Conservation (phyloP, 2,113 vertebrate genomes). For the Megaceryle torquata region DNA sequence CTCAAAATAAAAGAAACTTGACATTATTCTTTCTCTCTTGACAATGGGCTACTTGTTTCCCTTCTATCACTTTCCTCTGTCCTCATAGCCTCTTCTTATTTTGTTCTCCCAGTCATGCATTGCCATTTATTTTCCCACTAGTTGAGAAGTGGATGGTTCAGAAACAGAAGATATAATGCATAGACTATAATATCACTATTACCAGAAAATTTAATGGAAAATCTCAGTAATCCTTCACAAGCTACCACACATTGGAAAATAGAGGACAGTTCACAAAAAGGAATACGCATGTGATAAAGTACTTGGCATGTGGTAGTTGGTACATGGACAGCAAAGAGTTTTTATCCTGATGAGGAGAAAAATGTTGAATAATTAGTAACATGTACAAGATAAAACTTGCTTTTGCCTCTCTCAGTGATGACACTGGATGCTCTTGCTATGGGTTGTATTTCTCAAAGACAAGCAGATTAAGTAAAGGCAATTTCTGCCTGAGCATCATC, state of each 20-base stretch:
- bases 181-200: background rate
- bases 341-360: background rate
- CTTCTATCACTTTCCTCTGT: background rate
- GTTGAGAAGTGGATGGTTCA: background rate
- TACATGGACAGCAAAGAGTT: background rate
- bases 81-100: background rate
- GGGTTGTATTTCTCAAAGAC: background rate
- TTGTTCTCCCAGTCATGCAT: background rate
- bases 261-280: background rate
- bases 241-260: background rate
- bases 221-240: background rate
- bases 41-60: background rate
- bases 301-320: background rate
- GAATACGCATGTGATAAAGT: background rate
- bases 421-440: background rate
- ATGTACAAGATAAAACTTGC: background rate
- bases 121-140: background rate
- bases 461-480: background rate
- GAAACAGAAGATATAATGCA: background rate
- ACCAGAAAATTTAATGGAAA: background rate
- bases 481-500: background rate
- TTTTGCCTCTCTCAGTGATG: background rate
- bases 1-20: constrained; percentile 1
- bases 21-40: background rate
- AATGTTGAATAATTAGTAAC: background rate